phyloP scores from a whole-genome alignment of 2,113 vertebrate genomes.

The Trichechus manatus region DNA sequence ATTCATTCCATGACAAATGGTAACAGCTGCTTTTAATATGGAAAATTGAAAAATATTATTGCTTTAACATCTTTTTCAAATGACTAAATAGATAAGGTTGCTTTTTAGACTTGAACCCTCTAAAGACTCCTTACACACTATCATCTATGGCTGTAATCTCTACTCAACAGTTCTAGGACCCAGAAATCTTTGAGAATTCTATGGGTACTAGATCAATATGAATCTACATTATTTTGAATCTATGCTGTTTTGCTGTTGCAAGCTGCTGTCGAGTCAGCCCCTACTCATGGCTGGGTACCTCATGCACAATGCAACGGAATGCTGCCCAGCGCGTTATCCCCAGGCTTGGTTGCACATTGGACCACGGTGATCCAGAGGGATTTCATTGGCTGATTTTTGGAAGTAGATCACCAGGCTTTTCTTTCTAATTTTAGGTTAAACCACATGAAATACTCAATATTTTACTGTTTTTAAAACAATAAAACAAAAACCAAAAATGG shows the following conservation, averaged over 20 bases:
- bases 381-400: background rate
- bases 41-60: background rate
- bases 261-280: background rate
- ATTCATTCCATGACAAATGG: too few species aligned
- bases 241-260: background rate
- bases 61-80: constrained; percentile 27
- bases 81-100: background rate
- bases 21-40: background rate
- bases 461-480: background rate
- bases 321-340: background rate
- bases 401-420: background rate
- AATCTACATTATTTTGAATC: background rate
- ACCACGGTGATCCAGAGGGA: background rate
- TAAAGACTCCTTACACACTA: background rate
- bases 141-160: background rate
- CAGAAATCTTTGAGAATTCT: background rate
- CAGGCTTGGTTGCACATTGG: background rate
- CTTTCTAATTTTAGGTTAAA: background rate
- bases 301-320: background rate
- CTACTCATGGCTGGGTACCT: background rate
- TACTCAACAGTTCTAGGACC: background rate
- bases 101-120: background rate
- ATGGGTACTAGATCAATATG: background rate
- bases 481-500: constrained; percentile 10
- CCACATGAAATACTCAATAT: background rate